Percentiles rank a stretch among this genome's conserved stretches.
Evolutionary conservation across 2,888 invertebrate species (phyloP).

Genomic region (Drosophila dives): DNA sequence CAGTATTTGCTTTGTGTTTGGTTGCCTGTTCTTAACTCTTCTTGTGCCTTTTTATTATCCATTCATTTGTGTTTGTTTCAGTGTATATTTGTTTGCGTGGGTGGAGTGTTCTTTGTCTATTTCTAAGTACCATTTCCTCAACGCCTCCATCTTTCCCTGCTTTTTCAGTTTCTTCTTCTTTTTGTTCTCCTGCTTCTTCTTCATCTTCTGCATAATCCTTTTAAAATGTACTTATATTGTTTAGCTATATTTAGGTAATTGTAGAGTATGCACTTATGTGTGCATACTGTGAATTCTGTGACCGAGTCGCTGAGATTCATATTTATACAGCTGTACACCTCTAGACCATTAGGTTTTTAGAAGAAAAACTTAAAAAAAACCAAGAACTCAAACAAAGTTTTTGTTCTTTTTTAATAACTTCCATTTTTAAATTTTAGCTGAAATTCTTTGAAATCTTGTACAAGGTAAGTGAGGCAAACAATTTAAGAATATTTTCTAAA

Average conservation of each 20-base stretch:
- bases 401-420: background rate
- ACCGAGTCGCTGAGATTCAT: slow-evolving; percentile 60
- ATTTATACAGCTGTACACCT: slow-evolving; percentile 57
- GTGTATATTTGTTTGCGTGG: slow-evolving; percentile 3
- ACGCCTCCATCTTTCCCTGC: background rate
- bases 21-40: background rate
- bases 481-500: background rate
- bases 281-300: slow-evolving; percentile 58
- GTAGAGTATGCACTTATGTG: slow-evolving; percentile 55
- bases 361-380: background rate
- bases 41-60: background rate
- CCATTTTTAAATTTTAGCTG: background rate
- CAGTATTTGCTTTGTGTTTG: slow-evolving; percentile 30
- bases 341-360: background rate
- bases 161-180: background rate
- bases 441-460: background rate
- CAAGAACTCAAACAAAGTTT: background rate
- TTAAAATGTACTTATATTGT: slow-evolving; percentile 48
- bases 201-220: background rate
- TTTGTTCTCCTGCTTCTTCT: background rate
- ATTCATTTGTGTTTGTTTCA: slow-evolving; percentile 5
- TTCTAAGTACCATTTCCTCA: background rate
- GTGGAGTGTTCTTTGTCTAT: slow-evolving; percentile 12
- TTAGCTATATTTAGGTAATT: slow-evolving; percentile 59
- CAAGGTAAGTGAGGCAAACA: background rate